Evolutionary conservation across 2,797 vertebrate species (phyloP).

Genomic region (Cottoperca gobio): DNA sequence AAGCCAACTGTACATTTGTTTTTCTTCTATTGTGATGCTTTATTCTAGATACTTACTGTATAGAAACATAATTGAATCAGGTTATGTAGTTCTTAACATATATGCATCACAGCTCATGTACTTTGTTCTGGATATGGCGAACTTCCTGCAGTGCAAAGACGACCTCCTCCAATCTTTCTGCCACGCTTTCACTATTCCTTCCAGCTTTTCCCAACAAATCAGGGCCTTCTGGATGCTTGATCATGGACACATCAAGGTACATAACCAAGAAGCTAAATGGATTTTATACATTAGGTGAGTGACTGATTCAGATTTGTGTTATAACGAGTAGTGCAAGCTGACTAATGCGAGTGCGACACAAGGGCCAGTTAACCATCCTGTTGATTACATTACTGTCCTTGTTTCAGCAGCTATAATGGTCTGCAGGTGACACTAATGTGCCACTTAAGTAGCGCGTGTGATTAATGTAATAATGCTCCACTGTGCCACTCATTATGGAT

Average conservation of each 20-base stretch:
- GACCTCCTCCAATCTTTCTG: conserved; percentile 76
- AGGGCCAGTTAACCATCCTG: conserved; percentile 25
- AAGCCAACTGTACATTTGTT: background rate
- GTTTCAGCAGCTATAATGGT: conserved; percentile 23
- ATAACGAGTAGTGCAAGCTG: conserved; percentile 1
- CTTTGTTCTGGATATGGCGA: conserved; percentile 76
- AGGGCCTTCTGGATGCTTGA: conserved; percentile 78
- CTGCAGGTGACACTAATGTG: conserved; percentile 49
- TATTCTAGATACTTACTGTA: background rate
- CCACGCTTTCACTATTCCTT: conserved; percentile 68
- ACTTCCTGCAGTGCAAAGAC: conserved; percentile 73
- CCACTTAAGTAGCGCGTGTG: conserved; percentile 2
- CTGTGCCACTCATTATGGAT: background rate
- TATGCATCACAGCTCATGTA: conserved; percentile 72
- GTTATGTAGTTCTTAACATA: conserved; percentile 52
- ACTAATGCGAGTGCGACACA: background rate
- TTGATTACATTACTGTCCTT: conserved; percentile 42
- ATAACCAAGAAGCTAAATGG: background rate
- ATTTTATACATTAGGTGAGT: background rate
- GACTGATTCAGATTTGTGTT: conserved; percentile 12
- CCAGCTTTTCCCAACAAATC: conserved; percentile 70
- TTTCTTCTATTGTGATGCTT: conserved; percentile 1
- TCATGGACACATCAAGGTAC: conserved; percentile 68
- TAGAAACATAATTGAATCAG: background rate
- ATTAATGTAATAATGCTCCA: conserved; percentile 31